Conservation (phyloP, 1,140 invertebrate species). For the Drosophila carrolli region DNA sequence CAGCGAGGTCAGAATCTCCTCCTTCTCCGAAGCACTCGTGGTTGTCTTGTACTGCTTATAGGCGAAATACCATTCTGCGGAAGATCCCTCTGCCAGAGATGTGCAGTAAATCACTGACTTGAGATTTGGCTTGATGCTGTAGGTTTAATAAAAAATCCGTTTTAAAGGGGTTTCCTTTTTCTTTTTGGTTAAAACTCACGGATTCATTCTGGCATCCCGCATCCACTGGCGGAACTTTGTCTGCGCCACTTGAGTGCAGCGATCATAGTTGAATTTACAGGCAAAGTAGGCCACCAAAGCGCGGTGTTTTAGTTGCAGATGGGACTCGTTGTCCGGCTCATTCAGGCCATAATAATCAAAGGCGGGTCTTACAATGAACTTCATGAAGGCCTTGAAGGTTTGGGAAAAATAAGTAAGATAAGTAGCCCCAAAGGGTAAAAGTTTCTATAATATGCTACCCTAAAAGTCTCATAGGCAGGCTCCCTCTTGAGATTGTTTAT, state of each 20-base stretch:
- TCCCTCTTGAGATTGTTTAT: conserved; percentile 77
- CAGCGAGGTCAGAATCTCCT: conserved; percentile 87
- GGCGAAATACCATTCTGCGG: conserved; percentile 86
- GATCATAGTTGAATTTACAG: conserved; percentile 85
- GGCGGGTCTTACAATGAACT: conserved; percentile 72
- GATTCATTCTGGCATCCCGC: conserved; percentile 57
- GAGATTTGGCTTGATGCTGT: conserved; percentile 85
- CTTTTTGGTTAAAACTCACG: conserved; percentile 54
- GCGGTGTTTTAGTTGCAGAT: conserved; percentile 85
- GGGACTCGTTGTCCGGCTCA: conserved; percentile 81
- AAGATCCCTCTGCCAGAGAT: conserved; percentile 85
- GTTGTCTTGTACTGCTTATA: conserved; percentile 85
- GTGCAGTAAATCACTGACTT: conserved; percentile 86
- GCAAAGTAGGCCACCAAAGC: conserved; percentile 85
- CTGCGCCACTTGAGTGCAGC: conserved; percentile 85
- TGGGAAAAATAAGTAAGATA: background rate
- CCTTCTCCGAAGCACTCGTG: conserved; percentile 86
- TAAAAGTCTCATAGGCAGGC: conserved; percentile 81
- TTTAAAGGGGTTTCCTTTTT: background rate
- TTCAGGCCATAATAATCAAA: conserved; percentile 82
- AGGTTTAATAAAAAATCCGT: background rate
- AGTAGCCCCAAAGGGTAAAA: background rate
- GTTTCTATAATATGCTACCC: conserved; percentile 41
- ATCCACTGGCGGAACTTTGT: conserved; percentile 85
- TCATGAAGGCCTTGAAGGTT: conserved; percentile 73